A percentile compares a stretch with the other conserved stretches of the same genome.
Evolutionary conservation across 2,797 vertebrate genomes (phyloP).

Genomic region (Spatula clypeata): DNA sequence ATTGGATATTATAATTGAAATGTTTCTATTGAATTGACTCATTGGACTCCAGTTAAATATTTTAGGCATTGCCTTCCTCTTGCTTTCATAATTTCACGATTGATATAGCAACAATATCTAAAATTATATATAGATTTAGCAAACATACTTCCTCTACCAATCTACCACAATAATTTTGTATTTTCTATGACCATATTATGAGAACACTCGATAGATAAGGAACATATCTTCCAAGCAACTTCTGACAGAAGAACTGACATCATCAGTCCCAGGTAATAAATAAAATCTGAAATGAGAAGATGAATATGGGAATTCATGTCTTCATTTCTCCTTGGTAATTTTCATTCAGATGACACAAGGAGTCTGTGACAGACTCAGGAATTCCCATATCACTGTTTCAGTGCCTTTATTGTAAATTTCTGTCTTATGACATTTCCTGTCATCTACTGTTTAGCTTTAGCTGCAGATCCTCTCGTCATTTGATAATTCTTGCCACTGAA

Average conservation of each 20-base stretch:
- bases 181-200: not conserved
- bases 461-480: too few relatives aligned
- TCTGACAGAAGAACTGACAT: not conserved
- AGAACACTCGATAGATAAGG: not conserved
- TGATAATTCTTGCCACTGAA: not conserved
- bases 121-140: not conserved
- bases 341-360: not conserved
- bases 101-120: not conserved
- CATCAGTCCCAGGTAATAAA: not conserved
- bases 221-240: not conserved
- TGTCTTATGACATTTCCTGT: not conserved
- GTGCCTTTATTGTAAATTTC: not conserved
- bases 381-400: not conserved
- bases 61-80: not conserved
- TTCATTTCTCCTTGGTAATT: not conserved
- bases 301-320: not conserved
- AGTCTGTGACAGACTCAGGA: not conserved
- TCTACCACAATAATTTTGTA: not conserved
- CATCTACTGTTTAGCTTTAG: too few relatives aligned
- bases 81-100: not conserved
- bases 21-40: not conserved
- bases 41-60: not conserved
- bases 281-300: not conserved
- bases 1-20: not conserved
- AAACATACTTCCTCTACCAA: not conserved